A percentile compares a stretch with the other conserved stretches of the same genome.
Evolutionary conservation across 1,140 invertebrate species (phyloP).

Genomic region (Penaeus indicus): DNA sequence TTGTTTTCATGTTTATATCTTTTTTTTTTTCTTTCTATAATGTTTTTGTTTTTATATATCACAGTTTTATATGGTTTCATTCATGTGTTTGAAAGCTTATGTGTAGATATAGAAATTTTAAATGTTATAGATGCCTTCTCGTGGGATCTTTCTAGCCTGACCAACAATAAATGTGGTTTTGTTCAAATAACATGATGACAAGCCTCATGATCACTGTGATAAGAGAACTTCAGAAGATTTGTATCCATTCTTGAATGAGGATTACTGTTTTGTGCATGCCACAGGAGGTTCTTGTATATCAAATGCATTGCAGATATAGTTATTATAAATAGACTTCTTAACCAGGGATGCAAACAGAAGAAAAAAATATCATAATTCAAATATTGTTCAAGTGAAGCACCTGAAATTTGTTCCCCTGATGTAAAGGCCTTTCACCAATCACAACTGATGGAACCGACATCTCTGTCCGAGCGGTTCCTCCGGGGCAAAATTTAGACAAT

Average conservation of each 20-base stretch:
- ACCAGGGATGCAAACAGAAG: conserved; percentile 56
- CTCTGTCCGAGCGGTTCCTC: conserved; percentile 32
- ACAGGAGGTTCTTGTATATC: conserved; percentile 54
- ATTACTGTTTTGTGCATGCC: conserved; percentile 51
- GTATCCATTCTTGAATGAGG: conserved; percentile 53
- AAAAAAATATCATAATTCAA: conserved; percentile 33
- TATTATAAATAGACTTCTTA: conserved; percentile 31
- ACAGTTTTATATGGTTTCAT: conserved; percentile 45
- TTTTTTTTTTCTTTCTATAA: too few species aligned
- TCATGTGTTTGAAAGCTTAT: conserved; percentile 47
- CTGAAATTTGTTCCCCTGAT: conserved; percentile 50
- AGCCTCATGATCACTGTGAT: conserved; percentile 60
- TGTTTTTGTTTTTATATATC: conserved; percentile 28
- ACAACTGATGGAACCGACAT: conserved; percentile 43
- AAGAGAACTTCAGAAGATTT: conserved; percentile 55
- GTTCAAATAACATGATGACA: conserved; percentile 46
- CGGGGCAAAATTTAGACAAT: conserved; percentile 48
- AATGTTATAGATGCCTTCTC: conserved; percentile 27
- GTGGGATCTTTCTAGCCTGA: neutral
- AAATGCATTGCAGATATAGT: conserved; percentile 45
- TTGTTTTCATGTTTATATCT: too few species aligned
- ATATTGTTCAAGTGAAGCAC: conserved; percentile 36
- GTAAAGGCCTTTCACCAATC: conserved; percentile 53
- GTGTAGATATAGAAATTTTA: conserved; percentile 18
- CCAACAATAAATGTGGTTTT: neutral